These are phyloP conservation scores for Pangasius sanitwongsei DNA, from an alignment of 2,797 vertebrate genomes.

Conservation along the genomic window DNA sequence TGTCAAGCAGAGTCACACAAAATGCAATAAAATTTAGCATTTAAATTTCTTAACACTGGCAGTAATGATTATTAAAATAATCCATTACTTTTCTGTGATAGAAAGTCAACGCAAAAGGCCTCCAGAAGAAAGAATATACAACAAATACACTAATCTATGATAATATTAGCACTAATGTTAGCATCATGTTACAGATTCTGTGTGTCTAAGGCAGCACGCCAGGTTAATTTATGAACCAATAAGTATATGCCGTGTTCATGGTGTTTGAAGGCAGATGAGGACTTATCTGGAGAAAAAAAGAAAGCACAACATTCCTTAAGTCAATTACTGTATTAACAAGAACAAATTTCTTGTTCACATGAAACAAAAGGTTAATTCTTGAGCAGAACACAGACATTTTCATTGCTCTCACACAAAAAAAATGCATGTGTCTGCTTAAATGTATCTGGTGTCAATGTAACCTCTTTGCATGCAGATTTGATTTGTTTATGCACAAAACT, in stretches of 20 bases:
- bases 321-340: too few species aligned
- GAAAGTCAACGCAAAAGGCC: neutral
- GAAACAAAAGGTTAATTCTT: neutral
- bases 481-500: neutral
- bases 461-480: neutral
- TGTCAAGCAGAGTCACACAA: neutral
- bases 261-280: neutral
- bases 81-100: neutral
- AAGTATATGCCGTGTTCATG: neutral
- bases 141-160: neutral
- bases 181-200: neutral
- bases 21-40: neutral
- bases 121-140: neutral
- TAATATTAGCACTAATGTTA: neutral
- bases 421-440: too few species aligned
- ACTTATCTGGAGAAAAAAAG: neutral
- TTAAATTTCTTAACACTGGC: neutral
- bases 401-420: neutral
- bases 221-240: neutral
- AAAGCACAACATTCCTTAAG: neutral
- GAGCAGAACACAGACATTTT: neutral
- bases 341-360: neutral
- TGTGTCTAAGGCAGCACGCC: neutral
- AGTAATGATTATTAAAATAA: neutral
- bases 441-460: too few species aligned